Evolutionary conservation across 2,113 vertebrate genomes (phyloP).

Genomic region (Pteronura brasiliensis): DNA sequence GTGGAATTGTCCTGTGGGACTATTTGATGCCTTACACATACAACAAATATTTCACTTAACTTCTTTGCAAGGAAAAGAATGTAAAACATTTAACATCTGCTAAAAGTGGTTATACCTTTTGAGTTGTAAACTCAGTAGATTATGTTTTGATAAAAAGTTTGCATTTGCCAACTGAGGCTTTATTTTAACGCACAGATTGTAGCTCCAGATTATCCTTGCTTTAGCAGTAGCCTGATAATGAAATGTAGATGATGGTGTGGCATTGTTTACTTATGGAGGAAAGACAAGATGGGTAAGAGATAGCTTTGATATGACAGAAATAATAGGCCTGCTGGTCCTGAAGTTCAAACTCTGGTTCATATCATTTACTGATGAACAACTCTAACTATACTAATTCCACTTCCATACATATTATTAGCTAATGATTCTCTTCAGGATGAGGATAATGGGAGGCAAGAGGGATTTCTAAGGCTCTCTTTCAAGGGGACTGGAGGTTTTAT

Average conservation of each 20-base stretch:
- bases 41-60: conserved; percentile 52
- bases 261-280: conserved; percentile 72
- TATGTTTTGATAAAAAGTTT: conserved; percentile 52
- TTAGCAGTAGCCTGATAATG: conserved; percentile 67
- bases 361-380: conserved; percentile 84
- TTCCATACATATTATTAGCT: conserved; percentile 85
- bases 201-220: conserved; percentile 19
- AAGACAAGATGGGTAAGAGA: conserved; percentile 29
- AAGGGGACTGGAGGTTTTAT: conserved; percentile 80
- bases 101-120: conserved; percentile 21
- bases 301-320: conserved; percentile 80
- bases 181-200: conserved; percentile 60
- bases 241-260: conserved; percentile 66
- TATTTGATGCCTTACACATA: background rate
- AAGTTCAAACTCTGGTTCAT: conserved; percentile 80
- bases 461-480: conserved; percentile 83
- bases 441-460: conserved; percentile 83
- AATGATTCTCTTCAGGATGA: conserved; percentile 84
- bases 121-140: conserved; percentile 56
- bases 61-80: conserved; percentile 42
- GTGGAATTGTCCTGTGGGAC: background rate
- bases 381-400: conserved; percentile 87
- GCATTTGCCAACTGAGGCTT: conserved; percentile 56
- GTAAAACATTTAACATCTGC: conserved; percentile 34
- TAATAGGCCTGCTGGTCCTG: conserved; percentile 71